A percentile compares a stretch with the other conserved stretches of the same genome.
Conservation (phyloP, 1,140 invertebrate genomes). For the Helicoverpa armigera region DNA sequence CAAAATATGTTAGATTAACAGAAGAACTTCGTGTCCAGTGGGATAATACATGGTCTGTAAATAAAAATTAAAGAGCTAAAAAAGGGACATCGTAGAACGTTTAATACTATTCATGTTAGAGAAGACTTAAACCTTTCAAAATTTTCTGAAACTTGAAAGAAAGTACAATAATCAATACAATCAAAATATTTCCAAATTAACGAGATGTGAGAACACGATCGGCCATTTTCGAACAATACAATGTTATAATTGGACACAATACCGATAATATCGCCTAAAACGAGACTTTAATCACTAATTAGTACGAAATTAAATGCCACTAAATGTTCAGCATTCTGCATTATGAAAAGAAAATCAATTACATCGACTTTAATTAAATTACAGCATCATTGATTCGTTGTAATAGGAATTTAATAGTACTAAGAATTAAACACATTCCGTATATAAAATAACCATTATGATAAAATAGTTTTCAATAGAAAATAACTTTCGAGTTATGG, state of each 20-base stretch:
- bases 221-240: slow-evolving; percentile 2
- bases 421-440: not conserved
- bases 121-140: no score
- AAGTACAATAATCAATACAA: not conserved
- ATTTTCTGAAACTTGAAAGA: no score
- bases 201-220: not conserved
- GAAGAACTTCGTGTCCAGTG: no score
- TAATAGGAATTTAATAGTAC: not conserved
- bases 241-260: slow-evolving; percentile 52
- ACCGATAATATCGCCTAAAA: slow-evolving; percentile 55
- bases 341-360: slow-evolving; percentile 21
- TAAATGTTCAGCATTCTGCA: slow-evolving; percentile 50
- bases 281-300: slow-evolving; percentile 50
- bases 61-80: no score
- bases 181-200: not conserved
- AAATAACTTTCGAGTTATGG: slow-evolving; percentile 15
- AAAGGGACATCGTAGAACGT: no score
- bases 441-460: slow-evolving; percentile 2
- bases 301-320: slow-evolving; percentile 47
- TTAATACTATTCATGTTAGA: no score
- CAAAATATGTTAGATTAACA: no score
- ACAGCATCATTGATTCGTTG: not conserved
- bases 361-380: not conserved
- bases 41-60: no score
- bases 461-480: slow-evolving; percentile 29